Percentiles rank a stretch among this genome's conserved stretches.
Conservation (phyloP, 2,113 vertebrate species). For the Archilochus colubris region DNA sequence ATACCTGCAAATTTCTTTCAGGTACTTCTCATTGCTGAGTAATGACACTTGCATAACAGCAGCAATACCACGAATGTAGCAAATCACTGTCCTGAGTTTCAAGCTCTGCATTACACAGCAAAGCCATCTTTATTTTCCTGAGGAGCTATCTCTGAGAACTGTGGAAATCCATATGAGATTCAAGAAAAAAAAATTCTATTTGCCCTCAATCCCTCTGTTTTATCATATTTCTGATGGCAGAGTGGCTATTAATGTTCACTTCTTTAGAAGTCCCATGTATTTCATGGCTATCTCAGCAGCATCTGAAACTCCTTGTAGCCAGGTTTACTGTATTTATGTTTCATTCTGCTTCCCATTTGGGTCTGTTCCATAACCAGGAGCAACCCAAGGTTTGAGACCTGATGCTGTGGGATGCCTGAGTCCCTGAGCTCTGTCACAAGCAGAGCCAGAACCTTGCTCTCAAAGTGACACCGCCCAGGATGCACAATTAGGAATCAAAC, state of each 20-base stretch:
- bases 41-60: background rate
- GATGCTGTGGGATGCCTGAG: background rate
- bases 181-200: background rate
- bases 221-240: background rate
- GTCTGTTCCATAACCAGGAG: background rate
- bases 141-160: background rate
- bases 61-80: background rate
- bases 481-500: background rate
- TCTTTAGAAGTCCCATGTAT: background rate
- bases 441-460: background rate
- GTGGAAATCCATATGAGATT: background rate
- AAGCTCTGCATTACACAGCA: background rate
- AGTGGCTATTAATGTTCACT: background rate
- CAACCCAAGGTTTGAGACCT: background rate
- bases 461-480: fast-evolving
- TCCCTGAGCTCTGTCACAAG: background rate
- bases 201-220: background rate
- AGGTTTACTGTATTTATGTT: background rate
- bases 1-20: background rate
- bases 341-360: background rate
- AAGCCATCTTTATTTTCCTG: background rate
- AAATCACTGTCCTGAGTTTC: background rate
- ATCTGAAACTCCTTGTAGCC: background rate
- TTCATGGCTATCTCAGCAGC: background rate
- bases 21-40: background rate